Percentiles rank a stretch among this genome's conserved stretches.
Evolutionary conservation across 2,888 invertebrate genomes (phyloP).

Genomic region (Phasia obesa): DNA sequence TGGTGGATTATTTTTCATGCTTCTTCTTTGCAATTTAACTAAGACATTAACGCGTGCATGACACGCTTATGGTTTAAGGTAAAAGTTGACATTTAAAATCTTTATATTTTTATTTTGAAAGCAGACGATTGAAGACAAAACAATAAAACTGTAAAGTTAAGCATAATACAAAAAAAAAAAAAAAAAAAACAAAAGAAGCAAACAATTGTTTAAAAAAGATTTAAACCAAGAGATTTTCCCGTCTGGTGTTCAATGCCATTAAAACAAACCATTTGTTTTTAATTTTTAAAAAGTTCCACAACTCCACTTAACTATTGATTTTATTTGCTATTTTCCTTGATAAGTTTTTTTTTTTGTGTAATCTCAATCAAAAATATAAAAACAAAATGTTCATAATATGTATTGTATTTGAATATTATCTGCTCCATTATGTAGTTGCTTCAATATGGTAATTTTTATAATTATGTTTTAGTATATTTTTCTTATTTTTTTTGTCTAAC

Average conservation of each 20-base stretch:
- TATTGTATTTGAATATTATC: conserved; percentile 38
- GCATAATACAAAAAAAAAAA: conserved; percentile 2
- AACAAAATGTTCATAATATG: conserved; percentile 21
- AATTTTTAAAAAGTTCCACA: neutral
- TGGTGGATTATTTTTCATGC: neutral
- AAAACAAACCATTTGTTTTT: neutral
- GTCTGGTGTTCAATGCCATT: neutral
- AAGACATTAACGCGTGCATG: conserved; percentile 63
- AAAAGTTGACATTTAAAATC: conserved; percentile 60
- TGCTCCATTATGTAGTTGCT: conserved; percentile 43
- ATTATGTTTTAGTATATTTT: conserved; percentile 14
- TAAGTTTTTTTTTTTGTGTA: neutral
- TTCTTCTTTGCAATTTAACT: conserved; percentile 43
- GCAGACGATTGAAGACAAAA: neutral
- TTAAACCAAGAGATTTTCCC: neutral
- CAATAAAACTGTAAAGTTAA: neutral
- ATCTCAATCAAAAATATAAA: neutral
- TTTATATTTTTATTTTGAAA: neutral
- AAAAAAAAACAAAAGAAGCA: neutral
- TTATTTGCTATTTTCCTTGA: neutral
- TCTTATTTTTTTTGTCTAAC: neutral
- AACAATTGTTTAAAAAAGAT: conserved; percentile 24
- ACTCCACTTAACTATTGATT: neutral
- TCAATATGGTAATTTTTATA: conserved; percentile 50
- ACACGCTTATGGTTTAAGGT: conserved; percentile 64